Conservation (phyloP, 1,140 invertebrate species). For the Heliconius himera region DNA sequence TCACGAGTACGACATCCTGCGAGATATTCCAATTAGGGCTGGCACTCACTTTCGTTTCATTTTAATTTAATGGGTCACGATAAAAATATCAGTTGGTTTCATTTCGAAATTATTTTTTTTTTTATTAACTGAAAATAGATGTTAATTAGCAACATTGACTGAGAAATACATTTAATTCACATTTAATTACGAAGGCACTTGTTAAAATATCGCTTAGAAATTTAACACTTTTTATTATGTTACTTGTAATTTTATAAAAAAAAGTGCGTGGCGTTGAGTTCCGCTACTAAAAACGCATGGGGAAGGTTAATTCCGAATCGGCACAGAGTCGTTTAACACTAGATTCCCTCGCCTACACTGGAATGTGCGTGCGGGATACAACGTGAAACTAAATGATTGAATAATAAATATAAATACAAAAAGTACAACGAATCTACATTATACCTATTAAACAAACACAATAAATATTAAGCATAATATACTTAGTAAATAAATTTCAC, state of each 20-base stretch:
- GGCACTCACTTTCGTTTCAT: conserved; percentile 32
- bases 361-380: no score
- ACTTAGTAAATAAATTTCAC: background rate
- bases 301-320: no score
- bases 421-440: no score
- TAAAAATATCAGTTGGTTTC: conserved; percentile 6
- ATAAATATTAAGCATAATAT: no score
- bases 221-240: background rate
- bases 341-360: no score
- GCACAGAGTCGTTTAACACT: no score
- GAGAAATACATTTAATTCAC: background rate
- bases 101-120: conserved; percentile 1
- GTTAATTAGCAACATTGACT: background rate
- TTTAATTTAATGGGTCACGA: conserved; percentile 28
- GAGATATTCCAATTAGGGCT: conserved; percentile 52
- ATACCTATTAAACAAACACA: no score
- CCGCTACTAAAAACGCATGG: no score
- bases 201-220: background rate
- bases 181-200: no score
- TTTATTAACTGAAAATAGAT: background rate
- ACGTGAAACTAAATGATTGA: no score
- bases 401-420: no score
- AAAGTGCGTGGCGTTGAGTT: no score
- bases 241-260: background rate
- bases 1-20: conserved; percentile 58